Base-by-base conservation (phyloP, 2,888 invertebrate genomes). In the Rhamnusium bicolor region DNA sequence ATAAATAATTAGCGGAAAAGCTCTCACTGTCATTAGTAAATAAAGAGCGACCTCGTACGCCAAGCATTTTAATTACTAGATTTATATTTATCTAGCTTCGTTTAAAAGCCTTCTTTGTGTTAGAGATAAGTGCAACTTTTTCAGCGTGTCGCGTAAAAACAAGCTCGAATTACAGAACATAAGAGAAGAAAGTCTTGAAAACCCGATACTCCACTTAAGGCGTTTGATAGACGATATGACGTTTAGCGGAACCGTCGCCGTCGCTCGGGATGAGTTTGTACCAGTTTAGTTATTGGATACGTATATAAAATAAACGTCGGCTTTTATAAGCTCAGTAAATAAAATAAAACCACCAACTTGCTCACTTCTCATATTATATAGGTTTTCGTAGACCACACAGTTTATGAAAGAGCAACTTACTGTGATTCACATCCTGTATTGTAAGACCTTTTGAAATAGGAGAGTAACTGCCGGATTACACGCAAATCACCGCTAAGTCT, bases 161-260 rank as follows among this genome's bases (percentile, higher is more conserved):
- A 66, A 69, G 69, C 65, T 74, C 72, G 32, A 40, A 53, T 74
- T 74, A 61, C 72, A 51, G 24, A 40, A 12, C 65, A 49, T 16
- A 65, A 18, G 14, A 67, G 54, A 47, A 71, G 47, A 73, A 71
- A 71, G 27, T 58, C 58, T 67, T 63, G 65, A n/a, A 63, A 75
- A 75, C 72, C 56, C 54, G 72, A 75, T 75, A 75, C 72, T 60
- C 66, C 70, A 70, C 51, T 71, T 54, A 67, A 68, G 72, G 71
- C 66, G 51, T 63, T 24, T 71, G 76, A 71, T 58, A 69, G 56
- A 72, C 58, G 74, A 76, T 76, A 76, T 47, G 47, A 47, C 60
- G 18, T 71, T 61, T 53, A 58, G 63, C 56, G 56, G 56, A 46
- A 68, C 68, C 1, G 21, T 54, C n/a, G n/a, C n/a, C n/a, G n/a